A percentile compares a stretch with the other conserved stretches of the same genome.
Conservation (phyloP, 2,888 invertebrate species). For the Erebia epiphron region DNA sequence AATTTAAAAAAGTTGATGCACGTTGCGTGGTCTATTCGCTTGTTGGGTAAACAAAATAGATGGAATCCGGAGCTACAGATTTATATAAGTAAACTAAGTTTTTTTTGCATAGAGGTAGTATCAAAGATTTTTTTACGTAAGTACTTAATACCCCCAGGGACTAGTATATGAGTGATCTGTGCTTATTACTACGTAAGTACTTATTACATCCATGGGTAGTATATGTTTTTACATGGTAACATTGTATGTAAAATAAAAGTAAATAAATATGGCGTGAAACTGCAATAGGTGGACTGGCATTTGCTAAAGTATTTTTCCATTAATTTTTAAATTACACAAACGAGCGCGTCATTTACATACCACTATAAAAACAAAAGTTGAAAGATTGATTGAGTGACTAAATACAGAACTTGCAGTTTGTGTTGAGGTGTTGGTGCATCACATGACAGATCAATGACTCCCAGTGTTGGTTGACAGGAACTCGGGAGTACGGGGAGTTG, state of each 20-base stretch:
- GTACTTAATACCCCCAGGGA: too few species aligned
- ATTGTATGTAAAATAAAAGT: constrained; percentile 51
- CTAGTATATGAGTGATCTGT: too few species aligned
- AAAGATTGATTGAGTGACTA: constrained; percentile 10
- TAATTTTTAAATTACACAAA: neutral
- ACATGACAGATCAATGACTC: constrained; percentile 72
- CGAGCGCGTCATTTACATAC: neutral
- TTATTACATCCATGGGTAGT: too few species aligned
- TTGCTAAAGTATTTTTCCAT: constrained; percentile 34
- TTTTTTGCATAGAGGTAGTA: too few species aligned
- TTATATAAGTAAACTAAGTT: too few species aligned
- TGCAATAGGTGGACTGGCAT: constrained; percentile 49
- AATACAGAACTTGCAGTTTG: constrained; percentile 19
- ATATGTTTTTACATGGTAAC: too few species aligned
- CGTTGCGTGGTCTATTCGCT: too few species aligned
- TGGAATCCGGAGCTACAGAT: neutral
- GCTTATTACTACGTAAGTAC: too few species aligned
- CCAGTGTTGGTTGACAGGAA: constrained; percentile 61
- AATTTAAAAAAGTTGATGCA: too few species aligned
- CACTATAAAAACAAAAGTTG: neutral
- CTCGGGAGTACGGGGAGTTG: too few species aligned
- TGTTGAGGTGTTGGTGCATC: constrained; percentile 46
- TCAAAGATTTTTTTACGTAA: too few species aligned
- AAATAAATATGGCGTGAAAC: constrained; percentile 76
- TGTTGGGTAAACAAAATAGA: too few species aligned